Base-by-base conservation (phyloP, 2,888 invertebrate genomes). In the Seira ritae region DNA sequence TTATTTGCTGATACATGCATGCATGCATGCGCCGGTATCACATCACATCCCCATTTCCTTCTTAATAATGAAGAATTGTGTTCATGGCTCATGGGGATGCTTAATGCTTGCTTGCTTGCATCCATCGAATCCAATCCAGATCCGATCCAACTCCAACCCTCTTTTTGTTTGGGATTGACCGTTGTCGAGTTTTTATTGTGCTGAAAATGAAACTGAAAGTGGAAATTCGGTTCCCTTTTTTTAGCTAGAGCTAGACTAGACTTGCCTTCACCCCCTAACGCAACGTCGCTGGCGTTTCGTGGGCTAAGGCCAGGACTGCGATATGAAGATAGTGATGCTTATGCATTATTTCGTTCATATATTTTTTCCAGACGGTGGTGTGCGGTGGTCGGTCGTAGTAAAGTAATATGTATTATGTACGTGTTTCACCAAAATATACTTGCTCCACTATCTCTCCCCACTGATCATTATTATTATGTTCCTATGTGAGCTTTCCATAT, bases 151-250 rank as follows among this genome's bases (percentile, higher is more conserved):
- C 70, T n/a, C 31, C 70, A 69, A 75, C 71, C 55, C 62, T 67
- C 24, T 67, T 62, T 77, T 70, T 60, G 42, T 70, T 77, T 62
- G 22, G 65, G 46, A 67, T 74, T 82, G 81, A 76, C 81, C 81
- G 81, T 82, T 82, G 76, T 67, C 3, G 17, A 42, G 42, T 69
- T 69, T 69, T 69, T n/a, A 19, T 46, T 17, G 6, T 42, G 42
- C 19, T 37, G 17, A 22, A 46, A n/a, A 1, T 17, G 46, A 22
- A 46, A n/a, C 10, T 17, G 46, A 42, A 46, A 37, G 23, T 23
- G 70, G 50, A 70, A 70, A 70, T 55, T 46, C 24, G n/a, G 68
- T 68, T 2, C 42, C 70, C 20, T 62, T 77, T 77, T 75, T 62
- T 77, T 55, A 69, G 68, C 69, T 24, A 65, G 37, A n/a, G n/a